Conservation (phyloP, 2,888 invertebrate species). For the Agrotis puta region DNA sequence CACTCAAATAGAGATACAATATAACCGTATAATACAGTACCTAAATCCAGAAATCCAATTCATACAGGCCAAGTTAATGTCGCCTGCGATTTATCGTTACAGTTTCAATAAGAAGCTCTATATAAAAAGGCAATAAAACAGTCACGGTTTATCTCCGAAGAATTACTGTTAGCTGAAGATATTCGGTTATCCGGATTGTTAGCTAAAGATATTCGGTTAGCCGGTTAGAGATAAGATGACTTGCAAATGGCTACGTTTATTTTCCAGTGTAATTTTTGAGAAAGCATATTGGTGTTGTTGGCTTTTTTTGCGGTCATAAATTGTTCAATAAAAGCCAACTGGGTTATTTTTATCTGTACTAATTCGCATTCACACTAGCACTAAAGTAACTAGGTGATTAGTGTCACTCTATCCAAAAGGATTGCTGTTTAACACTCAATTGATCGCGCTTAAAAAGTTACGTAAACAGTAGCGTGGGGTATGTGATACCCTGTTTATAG, state of each 20-base stretch:
- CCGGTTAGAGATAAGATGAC: conserved; percentile 16
- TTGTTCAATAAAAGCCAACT: too few species aligned
- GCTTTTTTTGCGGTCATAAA: too few species aligned
- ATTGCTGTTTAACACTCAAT: too few species aligned
- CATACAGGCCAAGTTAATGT: conserved; percentile 63
- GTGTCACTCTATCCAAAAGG: too few species aligned
- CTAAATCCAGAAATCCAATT: conserved; percentile 53
- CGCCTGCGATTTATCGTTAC: conserved; percentile 67
- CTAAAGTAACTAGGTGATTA: too few species aligned
- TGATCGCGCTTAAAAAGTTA: too few species aligned
- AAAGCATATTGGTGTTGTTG: conserved; percentile 11
- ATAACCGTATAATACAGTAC: conserved; percentile 36
- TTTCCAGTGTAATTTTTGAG: conserved; percentile 13
- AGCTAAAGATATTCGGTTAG: conserved; percentile 35
- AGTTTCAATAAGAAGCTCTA: conserved; percentile 59
- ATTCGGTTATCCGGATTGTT: conserved; percentile 18
- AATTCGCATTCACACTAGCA: too few species aligned
- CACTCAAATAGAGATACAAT: conserved; percentile 6
- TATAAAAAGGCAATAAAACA: conserved; percentile 58
- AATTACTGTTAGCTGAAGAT: conserved; percentile 46
- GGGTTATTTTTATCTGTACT: too few species aligned
- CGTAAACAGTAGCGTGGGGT: too few species aligned
- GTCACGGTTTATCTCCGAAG: conserved; percentile 47
- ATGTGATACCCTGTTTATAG: too few species aligned
- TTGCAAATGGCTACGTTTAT: conserved; percentile 45